phyloP scores from a whole-genome alignment of 2,113 vertebrate species.

The Apaloderma vittatum region DNA sequence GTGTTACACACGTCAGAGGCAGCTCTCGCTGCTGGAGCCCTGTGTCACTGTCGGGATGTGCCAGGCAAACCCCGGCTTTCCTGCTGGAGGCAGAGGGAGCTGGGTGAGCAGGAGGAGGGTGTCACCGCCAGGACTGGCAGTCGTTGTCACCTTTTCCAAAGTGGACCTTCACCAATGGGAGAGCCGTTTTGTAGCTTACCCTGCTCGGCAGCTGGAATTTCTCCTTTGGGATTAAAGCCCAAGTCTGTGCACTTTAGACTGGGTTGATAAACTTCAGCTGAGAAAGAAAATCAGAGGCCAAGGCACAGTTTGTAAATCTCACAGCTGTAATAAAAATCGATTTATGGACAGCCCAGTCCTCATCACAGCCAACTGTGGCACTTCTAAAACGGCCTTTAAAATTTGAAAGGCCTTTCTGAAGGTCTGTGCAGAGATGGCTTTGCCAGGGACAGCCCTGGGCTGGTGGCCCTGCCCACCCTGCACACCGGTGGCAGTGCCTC shows the following conservation, averaged over 20 bases:
- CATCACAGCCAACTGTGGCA: background rate
- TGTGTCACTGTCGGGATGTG: fast-evolving
- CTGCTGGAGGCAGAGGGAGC: background rate
- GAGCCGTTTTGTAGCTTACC: background rate
- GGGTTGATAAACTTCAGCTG: background rate
- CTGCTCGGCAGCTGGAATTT: background rate
- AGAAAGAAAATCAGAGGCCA: background rate
- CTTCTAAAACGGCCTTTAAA: background rate
- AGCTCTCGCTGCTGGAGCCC: background rate
- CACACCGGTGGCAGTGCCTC: background rate
- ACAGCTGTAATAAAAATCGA: background rate
- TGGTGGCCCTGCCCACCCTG: background rate
- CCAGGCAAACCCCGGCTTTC: background rate
- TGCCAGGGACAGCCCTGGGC: background rate
- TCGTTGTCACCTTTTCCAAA: background rate
- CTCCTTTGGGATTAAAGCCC: background rate
- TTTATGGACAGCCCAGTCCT: background rate
- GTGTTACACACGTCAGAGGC: background rate
- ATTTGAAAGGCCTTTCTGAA: background rate
- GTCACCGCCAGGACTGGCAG: background rate
- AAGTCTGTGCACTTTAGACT: background rate
- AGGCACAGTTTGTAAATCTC: background rate
- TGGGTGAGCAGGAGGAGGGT: background rate
- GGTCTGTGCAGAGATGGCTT: background rate
- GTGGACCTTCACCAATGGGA: background rate